These are phyloP conservation scores for Cactoblastis cactorum DNA, from an alignment of 2,888 invertebrate species.

Conservation along the genomic window DNA sequence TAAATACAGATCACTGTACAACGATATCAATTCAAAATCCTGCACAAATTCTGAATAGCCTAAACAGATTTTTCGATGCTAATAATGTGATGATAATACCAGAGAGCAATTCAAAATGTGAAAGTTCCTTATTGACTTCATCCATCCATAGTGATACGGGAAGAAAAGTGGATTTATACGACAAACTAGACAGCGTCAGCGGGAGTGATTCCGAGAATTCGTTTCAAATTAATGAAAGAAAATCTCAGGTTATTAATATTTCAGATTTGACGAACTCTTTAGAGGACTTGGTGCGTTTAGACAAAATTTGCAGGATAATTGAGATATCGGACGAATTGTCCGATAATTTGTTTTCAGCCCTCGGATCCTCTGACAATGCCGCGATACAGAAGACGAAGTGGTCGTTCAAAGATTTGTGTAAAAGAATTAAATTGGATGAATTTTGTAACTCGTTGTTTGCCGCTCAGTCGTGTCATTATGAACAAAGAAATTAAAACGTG, in stretches of 20 bases:
- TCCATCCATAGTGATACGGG: slow-evolving; percentile 26
- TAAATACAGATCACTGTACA: background rate
- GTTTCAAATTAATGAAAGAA: slow-evolving; percentile 50
- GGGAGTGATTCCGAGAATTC: slow-evolving; percentile 58
- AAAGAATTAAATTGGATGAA: slow-evolving; percentile 61
- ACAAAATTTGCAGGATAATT: slow-evolving; percentile 69
- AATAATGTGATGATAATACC: slow-evolving; percentile 17
- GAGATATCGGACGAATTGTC: slow-evolving; percentile 72
- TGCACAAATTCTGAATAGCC: slow-evolving; percentile 21
- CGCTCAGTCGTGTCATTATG: background rate
- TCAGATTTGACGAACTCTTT: slow-evolving; percentile 58
- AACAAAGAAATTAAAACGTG: background rate
- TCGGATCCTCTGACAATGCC: slow-evolving; percentile 30
- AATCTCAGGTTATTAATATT: slow-evolving; percentile 60
- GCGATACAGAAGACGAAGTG: slow-evolving; percentile 39
- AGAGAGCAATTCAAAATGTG: slow-evolving; percentile 27
- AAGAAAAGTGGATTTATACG: slow-evolving; percentile 50
- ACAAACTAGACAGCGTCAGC: slow-evolving; percentile 65
- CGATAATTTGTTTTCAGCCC: slow-evolving; percentile 52
- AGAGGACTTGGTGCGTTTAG: slow-evolving; percentile 58
- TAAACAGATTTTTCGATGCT: slow-evolving; percentile 19
- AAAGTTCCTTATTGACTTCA: slow-evolving; percentile 27
- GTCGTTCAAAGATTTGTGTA: slow-evolving; percentile 69
- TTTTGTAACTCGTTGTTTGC: slow-evolving; percentile 64
- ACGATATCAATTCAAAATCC: slow-evolving; percentile 6